These are phyloP conservation scores for Regulus satrapa DNA, from an alignment of 2,113 vertebrate species.

Conservation along the genomic window DNA sequence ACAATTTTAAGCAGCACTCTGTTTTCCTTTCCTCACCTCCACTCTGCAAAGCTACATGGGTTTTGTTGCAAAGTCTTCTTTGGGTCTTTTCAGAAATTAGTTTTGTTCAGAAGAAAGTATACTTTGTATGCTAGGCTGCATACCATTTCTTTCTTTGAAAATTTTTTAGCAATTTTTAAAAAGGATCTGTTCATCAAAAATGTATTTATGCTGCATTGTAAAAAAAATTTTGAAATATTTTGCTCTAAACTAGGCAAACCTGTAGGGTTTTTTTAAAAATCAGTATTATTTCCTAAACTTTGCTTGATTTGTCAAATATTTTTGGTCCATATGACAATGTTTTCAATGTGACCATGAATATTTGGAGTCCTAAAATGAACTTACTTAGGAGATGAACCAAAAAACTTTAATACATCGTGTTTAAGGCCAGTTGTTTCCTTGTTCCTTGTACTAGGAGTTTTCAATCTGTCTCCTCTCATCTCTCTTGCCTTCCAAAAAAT, in stretches of 20 bases:
- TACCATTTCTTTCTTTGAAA: neutral
- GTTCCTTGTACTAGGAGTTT: neutral
- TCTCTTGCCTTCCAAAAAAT: neutral
- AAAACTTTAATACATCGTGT: neutral
- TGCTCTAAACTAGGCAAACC: neutral
- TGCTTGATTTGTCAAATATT: neutral
- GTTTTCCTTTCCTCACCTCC: neutral
- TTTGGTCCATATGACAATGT: neutral
- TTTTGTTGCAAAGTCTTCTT: neutral
- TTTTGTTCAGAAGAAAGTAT: neutral
- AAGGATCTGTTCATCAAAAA: neutral
- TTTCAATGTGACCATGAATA: neutral
- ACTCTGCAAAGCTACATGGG: neutral
- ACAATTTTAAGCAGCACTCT: neutral
- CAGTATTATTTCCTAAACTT: neutral
- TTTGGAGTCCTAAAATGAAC: neutral
- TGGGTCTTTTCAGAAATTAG: neutral
- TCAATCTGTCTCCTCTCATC: neutral
- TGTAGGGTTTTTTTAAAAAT: neutral
- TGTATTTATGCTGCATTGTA: neutral
- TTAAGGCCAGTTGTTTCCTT: neutral
- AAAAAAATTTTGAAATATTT: neutral
- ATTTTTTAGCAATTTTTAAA: rapidly evolving
- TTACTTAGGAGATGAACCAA: neutral
- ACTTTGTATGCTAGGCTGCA: neutral